phyloP scores from a whole-genome alignment of 2,888 invertebrate genomes.

The Anaspis maculata region DNA sequence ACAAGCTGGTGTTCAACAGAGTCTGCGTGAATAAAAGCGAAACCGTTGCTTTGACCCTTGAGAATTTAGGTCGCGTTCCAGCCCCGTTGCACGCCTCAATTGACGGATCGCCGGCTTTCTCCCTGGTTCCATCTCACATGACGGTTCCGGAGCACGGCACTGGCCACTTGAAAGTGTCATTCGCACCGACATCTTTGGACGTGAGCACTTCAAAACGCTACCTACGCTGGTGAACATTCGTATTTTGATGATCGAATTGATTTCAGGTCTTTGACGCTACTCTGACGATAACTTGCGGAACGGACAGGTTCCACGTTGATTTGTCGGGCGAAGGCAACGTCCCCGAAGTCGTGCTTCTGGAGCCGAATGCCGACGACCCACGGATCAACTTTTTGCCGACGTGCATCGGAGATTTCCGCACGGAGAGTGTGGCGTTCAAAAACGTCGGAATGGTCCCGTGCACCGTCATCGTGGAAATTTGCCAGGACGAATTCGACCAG shows the following conservation, averaged over 20 bases:
- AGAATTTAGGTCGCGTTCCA: slow-evolving; percentile 38
- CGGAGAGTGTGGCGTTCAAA: slow-evolving; percentile 30
- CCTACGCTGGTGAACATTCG: no score
- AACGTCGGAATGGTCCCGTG: slow-evolving; percentile 39
- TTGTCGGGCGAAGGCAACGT: slow-evolving; percentile 43
- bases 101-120: no score
- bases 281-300: no score
- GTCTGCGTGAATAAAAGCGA: slow-evolving; percentile 35
- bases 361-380: slow-evolving; percentile 29
- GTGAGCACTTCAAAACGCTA: no score
- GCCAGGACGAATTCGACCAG: slow-evolving; percentile 23
- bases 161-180: no score
- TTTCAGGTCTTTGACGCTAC: no score
- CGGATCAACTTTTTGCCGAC: slow-evolving; percentile 35
- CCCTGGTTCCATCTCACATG: no score
- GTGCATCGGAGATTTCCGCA: slow-evolving; percentile 24
- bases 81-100: slow-evolving; percentile 23
- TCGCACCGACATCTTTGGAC: no score
- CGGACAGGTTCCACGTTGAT: no score
- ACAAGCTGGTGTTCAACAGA: slow-evolving; percentile 37
- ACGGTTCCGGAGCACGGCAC: no score
- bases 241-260: no score
- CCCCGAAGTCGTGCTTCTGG: slow-evolving; percentile 38
- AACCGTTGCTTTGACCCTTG: slow-evolving; percentile 33
- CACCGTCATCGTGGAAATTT: slow-evolving; percentile 37